Conservation (phyloP, 2,888 invertebrate genomes). For the Xylota segnis region DNA sequence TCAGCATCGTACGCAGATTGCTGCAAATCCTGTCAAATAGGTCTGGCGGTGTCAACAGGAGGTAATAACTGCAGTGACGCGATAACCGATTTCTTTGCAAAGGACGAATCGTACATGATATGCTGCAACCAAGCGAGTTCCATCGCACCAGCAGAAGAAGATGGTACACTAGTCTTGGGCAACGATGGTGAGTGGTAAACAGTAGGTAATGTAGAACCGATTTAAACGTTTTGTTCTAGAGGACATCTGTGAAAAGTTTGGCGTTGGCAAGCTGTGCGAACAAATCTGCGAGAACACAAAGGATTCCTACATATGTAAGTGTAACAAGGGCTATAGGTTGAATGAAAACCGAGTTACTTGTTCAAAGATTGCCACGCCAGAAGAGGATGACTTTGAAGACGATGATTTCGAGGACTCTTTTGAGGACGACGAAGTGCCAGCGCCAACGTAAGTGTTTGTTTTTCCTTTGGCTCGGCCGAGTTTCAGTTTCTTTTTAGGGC, state of each 20-base stretch:
- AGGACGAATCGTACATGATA: conserved; percentile 86
- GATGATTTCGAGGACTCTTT: conserved; percentile 49
- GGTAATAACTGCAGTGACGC: conserved; percentile 86
- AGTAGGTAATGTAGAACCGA: not conserved
- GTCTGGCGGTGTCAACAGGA: conserved; percentile 86
- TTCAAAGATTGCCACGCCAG: conserved; percentile 70
- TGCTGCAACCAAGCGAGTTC: conserved; percentile 85
- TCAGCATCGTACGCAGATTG: conserved; percentile 85
- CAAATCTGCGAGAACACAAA: conserved; percentile 86
- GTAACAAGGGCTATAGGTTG: conserved; percentile 84
- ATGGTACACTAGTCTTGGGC: conserved; percentile 56
- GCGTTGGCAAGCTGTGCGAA: conserved; percentile 85
- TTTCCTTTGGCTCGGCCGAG: too few species aligned
- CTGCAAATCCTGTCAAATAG: conserved; percentile 88
- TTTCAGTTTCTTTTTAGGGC: conserved; percentile 70
- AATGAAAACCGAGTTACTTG: conserved; percentile 86
- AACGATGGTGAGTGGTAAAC: conserved; percentile 60
- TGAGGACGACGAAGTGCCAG: conserved; percentile 34
- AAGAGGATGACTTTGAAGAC: conserved; percentile 76
- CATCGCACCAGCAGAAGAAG: conserved; percentile 16
- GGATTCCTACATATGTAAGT: conserved; percentile 86
- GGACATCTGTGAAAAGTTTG: conserved; percentile 86
- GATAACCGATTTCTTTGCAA: conserved; percentile 83
- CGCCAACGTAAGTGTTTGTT: conserved; percentile 18
- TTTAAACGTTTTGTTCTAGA: conserved; percentile 78